Conservation (phyloP, 2,113 vertebrate genomes). For the Paralichthys olivaceus region DNA sequence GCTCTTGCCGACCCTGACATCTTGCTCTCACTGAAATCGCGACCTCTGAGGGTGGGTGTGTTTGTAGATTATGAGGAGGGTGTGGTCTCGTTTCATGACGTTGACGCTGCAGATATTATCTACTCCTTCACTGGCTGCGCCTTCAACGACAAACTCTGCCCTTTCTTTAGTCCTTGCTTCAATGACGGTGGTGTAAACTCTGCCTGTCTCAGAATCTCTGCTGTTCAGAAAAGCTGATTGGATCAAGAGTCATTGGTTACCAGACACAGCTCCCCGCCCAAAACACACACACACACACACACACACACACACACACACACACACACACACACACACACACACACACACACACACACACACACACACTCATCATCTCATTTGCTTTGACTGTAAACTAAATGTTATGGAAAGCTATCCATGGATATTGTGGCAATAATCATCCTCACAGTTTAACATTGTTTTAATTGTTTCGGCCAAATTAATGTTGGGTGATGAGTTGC, state of each 20-base stretch:
- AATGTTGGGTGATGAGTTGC: too few relatives aligned
- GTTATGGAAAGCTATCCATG: not conserved
- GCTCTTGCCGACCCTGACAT: conserved; percentile 6
- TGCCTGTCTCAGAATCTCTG: conserved; percentile 16
- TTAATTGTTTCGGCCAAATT: too few relatives aligned
- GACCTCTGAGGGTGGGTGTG: conserved; percentile 12
- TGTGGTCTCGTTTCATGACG: conserved; percentile 20
- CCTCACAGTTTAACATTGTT: too few relatives aligned
- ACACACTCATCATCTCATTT: not conserved
- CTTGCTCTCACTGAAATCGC: not conserved
- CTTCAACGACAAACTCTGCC: conserved; percentile 8
- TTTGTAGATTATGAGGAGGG: conserved; percentile 23
- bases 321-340: too few relatives aligned
- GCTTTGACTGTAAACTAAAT: not conserved
- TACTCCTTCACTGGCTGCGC: conserved; percentile 22
- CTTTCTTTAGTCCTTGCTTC: conserved; percentile 1
- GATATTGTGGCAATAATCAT: not conserved
- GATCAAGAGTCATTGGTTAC: too few relatives aligned
- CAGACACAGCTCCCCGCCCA: too few relatives aligned
- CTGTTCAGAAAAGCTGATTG: not conserved
- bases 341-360: not conserved
- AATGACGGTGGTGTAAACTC: conserved; percentile 9
- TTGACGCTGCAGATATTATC: not conserved
- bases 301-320: too few relatives aligned
- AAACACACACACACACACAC: too few relatives aligned